Conservation (phyloP, 2,113 vertebrate genomes). For the Falco punctatus region DNA sequence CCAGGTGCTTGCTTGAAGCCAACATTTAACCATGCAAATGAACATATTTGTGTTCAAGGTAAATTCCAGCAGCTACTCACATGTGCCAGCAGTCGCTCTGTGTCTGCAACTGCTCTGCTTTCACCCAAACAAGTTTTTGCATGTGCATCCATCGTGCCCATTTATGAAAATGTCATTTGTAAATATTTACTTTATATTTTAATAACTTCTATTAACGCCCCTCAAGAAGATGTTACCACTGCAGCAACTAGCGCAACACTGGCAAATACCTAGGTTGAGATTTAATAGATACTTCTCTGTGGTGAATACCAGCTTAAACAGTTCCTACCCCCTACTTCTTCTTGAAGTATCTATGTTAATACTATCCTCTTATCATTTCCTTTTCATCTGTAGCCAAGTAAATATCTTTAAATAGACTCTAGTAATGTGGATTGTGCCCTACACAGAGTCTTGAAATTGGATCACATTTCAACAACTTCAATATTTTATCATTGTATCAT, state of each 20-base stretch:
- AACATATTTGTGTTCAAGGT: constrained; percentile 22
- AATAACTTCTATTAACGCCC: neutral
- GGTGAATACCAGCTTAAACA: neutral
- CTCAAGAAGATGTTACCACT: neutral
- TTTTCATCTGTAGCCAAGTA: constrained; percentile 42
- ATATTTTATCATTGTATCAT: neutral
- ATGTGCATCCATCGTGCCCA: neutral
- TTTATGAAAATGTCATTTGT: constrained; percentile 13
- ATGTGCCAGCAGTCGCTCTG: neutral
- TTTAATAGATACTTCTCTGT: neutral
- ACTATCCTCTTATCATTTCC: neutral
- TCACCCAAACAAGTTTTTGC: constrained; percentile 34
- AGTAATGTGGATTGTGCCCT: neutral
- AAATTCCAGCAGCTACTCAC: neutral
- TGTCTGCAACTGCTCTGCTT: neutral
- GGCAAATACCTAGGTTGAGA: neutral
- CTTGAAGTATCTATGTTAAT: neutral
- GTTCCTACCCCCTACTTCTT: neutral
- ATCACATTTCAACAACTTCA: neutral
- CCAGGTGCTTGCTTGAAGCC: constrained; percentile 48
- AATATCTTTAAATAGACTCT: constrained; percentile 10
- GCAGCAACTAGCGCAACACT: neutral
- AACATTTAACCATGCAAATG: constrained; percentile 32
- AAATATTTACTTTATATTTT: constrained; percentile 24
- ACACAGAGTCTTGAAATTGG: neutral